phyloP scores from a whole-genome alignment of 2,888 invertebrate species.

The Anthoptus insignis region DNA sequence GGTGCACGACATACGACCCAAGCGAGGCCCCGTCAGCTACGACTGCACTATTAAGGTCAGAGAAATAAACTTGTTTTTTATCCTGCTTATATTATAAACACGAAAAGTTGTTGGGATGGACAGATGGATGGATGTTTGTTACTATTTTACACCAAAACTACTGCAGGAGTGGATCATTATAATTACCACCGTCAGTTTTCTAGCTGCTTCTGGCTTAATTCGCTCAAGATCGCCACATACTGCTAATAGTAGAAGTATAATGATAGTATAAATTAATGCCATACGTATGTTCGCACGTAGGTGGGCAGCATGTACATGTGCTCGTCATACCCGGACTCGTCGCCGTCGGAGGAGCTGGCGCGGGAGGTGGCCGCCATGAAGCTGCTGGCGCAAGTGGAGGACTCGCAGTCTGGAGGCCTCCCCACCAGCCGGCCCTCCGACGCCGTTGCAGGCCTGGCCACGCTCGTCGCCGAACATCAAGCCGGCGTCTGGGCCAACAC shows the following conservation, averaged over 20 bases:
- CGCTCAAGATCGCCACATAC: no score
- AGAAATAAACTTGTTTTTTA: no score
- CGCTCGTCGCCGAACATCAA: slow-evolving; percentile 77
- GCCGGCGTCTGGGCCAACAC: slow-evolving; percentile 88
- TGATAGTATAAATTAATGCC: no score
- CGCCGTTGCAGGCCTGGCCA: slow-evolving; percentile 62
- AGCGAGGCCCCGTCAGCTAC: slow-evolving; percentile 67
- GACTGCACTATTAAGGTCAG: slow-evolving; percentile 75
- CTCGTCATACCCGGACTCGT: slow-evolving; percentile 77
- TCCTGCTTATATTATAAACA: no score
- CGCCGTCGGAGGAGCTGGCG: slow-evolving; percentile 74
- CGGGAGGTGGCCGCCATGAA: slow-evolving; percentile 75
- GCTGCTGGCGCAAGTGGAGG: slow-evolving; percentile 69
- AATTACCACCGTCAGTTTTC: no score
- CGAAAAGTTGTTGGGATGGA: no score
- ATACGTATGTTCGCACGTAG: slow-evolving; percentile 52
- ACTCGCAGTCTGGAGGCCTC: slow-evolving; percentile 66
- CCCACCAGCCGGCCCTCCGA: slow-evolving; percentile 66
- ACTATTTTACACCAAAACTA: no score
- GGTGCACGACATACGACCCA: slow-evolving; percentile 64
- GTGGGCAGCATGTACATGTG: slow-evolving; percentile 69
- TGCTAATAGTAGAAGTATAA: no score
- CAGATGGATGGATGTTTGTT: no score
- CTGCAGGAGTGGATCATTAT: no score
- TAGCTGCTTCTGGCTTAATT: no score